These are phyloP conservation scores for Saturnia pavonia DNA, from an alignment of 2,888 invertebrate species.

Conservation along the genomic window DNA sequence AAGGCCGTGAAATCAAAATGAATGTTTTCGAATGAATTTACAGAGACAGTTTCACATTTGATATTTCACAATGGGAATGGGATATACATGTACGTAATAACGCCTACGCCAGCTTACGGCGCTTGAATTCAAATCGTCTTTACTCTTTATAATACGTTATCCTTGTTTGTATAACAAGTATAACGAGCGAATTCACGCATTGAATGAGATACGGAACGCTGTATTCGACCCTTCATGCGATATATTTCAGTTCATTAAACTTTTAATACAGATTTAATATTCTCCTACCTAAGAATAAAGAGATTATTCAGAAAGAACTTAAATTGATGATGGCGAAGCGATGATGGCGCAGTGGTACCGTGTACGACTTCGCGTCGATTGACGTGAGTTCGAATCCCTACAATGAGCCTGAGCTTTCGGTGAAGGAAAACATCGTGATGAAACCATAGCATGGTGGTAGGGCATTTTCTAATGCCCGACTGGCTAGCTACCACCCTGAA, in stretches of 20 bases:
- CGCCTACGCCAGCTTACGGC: conserved; percentile 52
- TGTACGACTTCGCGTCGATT: too few species aligned
- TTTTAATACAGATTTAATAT: neutral
- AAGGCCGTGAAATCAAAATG: neutral
- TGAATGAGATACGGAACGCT: conserved; percentile 35
- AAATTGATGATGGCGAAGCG: too few species aligned
- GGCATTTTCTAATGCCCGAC: too few species aligned
- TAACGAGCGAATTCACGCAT: conserved; percentile 47
- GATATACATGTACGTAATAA: conserved; percentile 38
- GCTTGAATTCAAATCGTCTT: conserved; percentile 42
- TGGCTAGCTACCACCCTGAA: too few species aligned
- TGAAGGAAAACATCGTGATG: too few species aligned
- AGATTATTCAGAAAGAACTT: neutral
- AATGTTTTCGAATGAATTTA: conserved; percentile 24
- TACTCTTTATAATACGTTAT: conserved; percentile 46
- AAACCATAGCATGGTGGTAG: too few species aligned
- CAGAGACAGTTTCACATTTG: conserved; percentile 39
- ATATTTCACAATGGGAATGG: conserved; percentile 4
- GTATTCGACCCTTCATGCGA: conserved; percentile 29
- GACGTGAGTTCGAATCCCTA: too few species aligned
- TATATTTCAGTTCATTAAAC: conserved; percentile 23
- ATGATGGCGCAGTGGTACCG: too few species aligned
- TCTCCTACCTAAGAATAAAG: neutral
- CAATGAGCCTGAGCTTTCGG: too few species aligned
- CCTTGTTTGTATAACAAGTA: conserved; percentile 52